Evolutionary conservation across 2,113 vertebrate genomes (phyloP).

Genomic region (Hyla sarda): DNA sequence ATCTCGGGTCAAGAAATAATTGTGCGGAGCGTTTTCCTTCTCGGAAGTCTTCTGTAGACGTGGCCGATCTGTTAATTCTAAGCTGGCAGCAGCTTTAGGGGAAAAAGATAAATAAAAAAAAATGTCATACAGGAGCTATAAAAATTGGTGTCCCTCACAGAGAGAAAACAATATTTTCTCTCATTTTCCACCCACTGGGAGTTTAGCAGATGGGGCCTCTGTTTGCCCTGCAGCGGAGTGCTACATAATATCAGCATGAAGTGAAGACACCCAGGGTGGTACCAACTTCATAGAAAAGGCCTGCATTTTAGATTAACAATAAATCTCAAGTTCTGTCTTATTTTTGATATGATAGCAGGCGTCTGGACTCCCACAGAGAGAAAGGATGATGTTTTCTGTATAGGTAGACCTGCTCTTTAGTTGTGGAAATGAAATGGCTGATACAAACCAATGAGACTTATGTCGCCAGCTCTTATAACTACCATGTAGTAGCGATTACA

Average conservation of each 20-base stretch:
- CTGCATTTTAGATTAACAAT: slow-evolving; percentile 1
- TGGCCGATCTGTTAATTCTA: slow-evolving; percentile 5
- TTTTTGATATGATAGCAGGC: neutral
- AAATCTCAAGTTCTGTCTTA: neutral
- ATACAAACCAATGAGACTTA: neutral
- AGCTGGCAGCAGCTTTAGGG: neutral
- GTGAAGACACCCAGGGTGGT: slow-evolving; percentile 19
- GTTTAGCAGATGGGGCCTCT: slow-evolving; percentile 45
- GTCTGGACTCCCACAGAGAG: neutral
- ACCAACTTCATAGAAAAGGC: slow-evolving; percentile 2
- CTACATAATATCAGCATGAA: slow-evolving; percentile 32
- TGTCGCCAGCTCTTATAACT: neutral
- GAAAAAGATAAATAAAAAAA: neutral
- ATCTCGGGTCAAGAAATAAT: neutral
- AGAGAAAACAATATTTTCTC: slow-evolving; percentile 43
- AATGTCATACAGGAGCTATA: slow-evolving; percentile 2
- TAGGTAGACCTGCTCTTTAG: neutral
- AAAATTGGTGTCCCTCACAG: slow-evolving; percentile 33
- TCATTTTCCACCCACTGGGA: slow-evolving; percentile 48
- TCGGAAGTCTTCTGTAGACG: neutral
- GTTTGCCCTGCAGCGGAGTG: slow-evolving; percentile 46
- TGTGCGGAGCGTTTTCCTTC: neutral
- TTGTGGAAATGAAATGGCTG: neutral
- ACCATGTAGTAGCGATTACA: neutral
- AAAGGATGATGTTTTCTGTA: neutral